phyloP scores from a whole-genome alignment of 2,888 invertebrate genomes.

The Aphidius colemani region DNA sequence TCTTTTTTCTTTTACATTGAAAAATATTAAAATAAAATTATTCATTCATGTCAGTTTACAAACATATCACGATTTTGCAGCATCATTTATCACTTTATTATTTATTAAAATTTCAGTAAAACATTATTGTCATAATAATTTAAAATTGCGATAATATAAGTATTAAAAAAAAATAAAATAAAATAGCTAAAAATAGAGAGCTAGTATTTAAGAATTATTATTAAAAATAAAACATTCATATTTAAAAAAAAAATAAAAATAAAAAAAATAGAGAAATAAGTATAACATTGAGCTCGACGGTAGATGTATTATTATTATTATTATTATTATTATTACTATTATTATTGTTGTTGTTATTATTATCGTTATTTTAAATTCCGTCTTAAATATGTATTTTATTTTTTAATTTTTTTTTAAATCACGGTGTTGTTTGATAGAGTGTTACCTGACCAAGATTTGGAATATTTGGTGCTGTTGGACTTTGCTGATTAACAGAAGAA shows the following conservation, averaged over 20 bases:
- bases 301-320: too few relatives aligned
- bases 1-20: conserved; percentile 12
- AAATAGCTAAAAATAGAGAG: too few relatives aligned
- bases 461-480: conserved; percentile 57
- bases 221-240: conserved; percentile 5
- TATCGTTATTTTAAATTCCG: too few relatives aligned
- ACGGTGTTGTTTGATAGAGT: conserved; percentile 53
- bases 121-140: too few relatives aligned
- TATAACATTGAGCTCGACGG: conserved; percentile 25
- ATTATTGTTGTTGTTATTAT: too few relatives aligned
- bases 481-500: conserved; percentile 65
- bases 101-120: too few relatives aligned
- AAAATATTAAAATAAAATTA: too few relatives aligned
- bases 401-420: conserved; percentile 47
- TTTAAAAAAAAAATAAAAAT: conserved; percentile 30
- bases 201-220: not conserved
- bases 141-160: conserved; percentile 43
- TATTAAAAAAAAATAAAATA: conserved; percentile 29
- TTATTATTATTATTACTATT: too few relatives aligned
- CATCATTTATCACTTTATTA: too few relatives aligned
- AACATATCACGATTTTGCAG: too few relatives aligned
- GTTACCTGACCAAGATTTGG: conserved; percentile 60
- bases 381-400: conserved; percentile 10
- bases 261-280: conserved; percentile 31
- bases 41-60: too few relatives aligned